Evolutionary conservation across 1,140 invertebrate species (phyloP).

Genomic region (Halesus radiatus): DNA sequence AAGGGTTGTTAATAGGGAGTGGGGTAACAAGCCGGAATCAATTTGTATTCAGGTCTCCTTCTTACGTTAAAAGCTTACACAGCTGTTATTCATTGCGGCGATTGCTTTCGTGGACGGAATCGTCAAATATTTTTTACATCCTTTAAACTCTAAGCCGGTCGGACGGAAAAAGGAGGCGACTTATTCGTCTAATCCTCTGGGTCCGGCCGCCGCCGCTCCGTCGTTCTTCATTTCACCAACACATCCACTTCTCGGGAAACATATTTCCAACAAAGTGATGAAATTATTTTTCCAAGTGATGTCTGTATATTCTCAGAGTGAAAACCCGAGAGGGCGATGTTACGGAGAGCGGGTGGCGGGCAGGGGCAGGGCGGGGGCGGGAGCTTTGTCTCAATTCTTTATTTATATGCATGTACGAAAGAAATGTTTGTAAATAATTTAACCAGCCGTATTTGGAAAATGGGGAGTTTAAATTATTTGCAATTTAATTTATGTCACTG

Average conservation of each 20-base stretch:
- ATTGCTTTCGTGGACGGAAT: constrained; percentile 56
- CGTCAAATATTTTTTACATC: constrained; percentile 52
- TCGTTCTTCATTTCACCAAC: constrained; percentile 2
- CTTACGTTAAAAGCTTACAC: constrained; percentile 54
- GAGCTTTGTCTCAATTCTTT: no score
- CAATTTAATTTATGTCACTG: no score
- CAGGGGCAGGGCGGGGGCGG: no score
- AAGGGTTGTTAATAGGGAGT: constrained; percentile 14
- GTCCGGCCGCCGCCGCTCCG: constrained; percentile 3
- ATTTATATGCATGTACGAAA: no score
- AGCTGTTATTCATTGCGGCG: constrained; percentile 57
- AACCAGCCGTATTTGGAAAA: no score
- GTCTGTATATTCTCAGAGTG: no score
- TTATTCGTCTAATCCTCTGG: constrained; percentile 24
- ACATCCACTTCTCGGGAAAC: neutral
- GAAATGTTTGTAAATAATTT: no score
- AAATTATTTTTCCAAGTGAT: neutral
- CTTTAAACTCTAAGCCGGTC: constrained; percentile 7
- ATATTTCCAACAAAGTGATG: neutral
- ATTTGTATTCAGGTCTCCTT: constrained; percentile 55
- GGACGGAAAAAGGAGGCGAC: neutral
- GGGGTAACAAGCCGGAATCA: constrained; percentile 33
- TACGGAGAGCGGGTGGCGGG: no score
- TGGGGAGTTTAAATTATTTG: no score
- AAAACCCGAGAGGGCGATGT: no score